Evolutionary conservation across 2,797 vertebrate genomes (phyloP).

Genomic region (Phoeniculus purpureus): DNA sequence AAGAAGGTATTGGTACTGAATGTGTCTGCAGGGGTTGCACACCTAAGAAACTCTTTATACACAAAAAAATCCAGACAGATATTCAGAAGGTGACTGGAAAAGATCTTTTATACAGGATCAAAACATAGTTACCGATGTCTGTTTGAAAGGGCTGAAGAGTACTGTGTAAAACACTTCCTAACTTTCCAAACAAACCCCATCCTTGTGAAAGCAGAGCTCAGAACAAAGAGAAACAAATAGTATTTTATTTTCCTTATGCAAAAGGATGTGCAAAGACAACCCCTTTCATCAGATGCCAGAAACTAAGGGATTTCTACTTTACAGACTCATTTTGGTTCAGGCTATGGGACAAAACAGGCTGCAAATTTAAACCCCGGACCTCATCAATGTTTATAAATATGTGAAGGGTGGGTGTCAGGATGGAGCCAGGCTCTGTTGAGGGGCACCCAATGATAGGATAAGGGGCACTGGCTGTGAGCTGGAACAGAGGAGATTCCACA

Average conservation of each 20-base stretch:
- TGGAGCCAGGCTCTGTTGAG: no score
- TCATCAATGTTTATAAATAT: no score
- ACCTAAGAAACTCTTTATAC: background rate
- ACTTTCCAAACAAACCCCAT: background rate
- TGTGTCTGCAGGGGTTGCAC: background rate
- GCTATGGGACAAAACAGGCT: background rate
- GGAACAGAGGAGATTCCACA: no score
- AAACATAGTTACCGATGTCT: background rate
- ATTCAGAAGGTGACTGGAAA: background rate
- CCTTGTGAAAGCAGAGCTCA: background rate
- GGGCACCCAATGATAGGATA: no score
- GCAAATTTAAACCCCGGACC: background rate
- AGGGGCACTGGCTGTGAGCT: no score
- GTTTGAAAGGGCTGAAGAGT: background rate
- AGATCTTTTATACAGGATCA: background rate
- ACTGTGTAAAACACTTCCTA: background rate
- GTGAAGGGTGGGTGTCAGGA: no score
- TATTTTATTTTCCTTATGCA: background rate
- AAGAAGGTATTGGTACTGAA: background rate
- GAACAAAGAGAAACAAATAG: constrained; percentile 7
- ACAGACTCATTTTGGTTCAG: background rate
- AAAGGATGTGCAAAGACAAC: background rate
- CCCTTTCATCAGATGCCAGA: background rate
- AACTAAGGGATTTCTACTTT: background rate
- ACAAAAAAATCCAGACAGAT: background rate